Percentiles rank a stretch among this genome's conserved stretches.
phyloP scores from a whole-genome alignment of 1,140 invertebrate genomes.

The Gonioctena quinquepunctata region DNA sequence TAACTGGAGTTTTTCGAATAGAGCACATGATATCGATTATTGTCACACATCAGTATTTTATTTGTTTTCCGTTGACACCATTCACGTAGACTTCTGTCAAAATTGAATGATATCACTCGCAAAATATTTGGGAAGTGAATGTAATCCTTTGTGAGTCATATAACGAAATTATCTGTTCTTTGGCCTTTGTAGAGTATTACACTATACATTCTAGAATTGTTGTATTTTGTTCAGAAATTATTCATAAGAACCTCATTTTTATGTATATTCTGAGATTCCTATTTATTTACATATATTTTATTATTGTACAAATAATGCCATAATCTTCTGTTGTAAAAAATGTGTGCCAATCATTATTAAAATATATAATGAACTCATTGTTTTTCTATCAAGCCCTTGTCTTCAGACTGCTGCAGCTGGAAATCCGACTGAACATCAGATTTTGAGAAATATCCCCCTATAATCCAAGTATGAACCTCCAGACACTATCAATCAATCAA shows the following conservation, averaged over 20 bases:
- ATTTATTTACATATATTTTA: slow-evolving; percentile 41
- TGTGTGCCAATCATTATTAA: slow-evolving; percentile 54
- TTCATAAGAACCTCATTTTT: slow-evolving; percentile 17
- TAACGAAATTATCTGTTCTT: not conserved
- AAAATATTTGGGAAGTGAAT: not conserved
- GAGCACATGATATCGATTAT: slow-evolving; percentile 36
- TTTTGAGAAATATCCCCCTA: too few relatives aligned
- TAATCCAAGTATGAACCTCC: too few relatives aligned
- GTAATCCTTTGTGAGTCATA: not conserved
- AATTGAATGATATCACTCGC: not conserved
- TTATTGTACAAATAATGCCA: slow-evolving; percentile 49
- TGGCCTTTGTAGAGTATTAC: not conserved
- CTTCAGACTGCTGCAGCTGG: too few relatives aligned
- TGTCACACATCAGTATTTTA: slow-evolving; percentile 44
- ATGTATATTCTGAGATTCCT: slow-evolving; percentile 38
- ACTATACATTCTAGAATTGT: slow-evolving; percentile 3
- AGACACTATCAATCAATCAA: too few relatives aligned
- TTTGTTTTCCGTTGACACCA: not conserved
- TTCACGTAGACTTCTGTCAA: not conserved
- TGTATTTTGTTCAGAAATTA: slow-evolving; percentile 11
- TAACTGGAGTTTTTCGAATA: slow-evolving; percentile 33
- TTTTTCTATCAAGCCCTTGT: too few relatives aligned
- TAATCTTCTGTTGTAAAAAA: slow-evolving; percentile 51
- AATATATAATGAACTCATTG: slow-evolving; percentile 43
- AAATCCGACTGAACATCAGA: too few relatives aligned